phyloP scores from a whole-genome alignment of 92 coral and sea anemone genomes.

The Montipora capitata region DNA sequence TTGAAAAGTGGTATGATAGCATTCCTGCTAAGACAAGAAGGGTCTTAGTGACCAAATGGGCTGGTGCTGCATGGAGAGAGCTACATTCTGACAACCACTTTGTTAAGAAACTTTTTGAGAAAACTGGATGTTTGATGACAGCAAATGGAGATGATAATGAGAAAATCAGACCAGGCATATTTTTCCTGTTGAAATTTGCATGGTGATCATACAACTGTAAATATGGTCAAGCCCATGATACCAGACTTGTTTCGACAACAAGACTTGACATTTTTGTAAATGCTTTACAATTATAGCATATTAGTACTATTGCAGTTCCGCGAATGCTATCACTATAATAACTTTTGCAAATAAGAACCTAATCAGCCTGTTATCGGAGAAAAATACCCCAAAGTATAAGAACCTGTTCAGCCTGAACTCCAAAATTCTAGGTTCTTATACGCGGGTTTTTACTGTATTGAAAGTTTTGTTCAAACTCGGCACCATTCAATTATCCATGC shows the following conservation, averaged over 20 bases:
- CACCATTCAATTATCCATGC: too few species aligned
- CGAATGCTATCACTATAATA: slow-evolving; percentile 43
- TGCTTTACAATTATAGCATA: slow-evolving; percentile 46
- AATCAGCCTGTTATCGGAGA: not conserved
- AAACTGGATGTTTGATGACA: slow-evolving; percentile 15
- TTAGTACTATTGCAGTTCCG: slow-evolving; percentile 40
- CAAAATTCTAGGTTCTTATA: slow-evolving; percentile 11
- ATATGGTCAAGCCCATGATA: slow-evolving; percentile 53
- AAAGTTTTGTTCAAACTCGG: too few species aligned
- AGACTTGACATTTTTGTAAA: slow-evolving; percentile 60
- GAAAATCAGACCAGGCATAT: slow-evolving; percentile 24
- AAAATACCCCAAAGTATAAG: not conserved
- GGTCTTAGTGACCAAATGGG: slow-evolving; percentile 74
- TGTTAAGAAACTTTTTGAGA: slow-evolving; percentile 12
- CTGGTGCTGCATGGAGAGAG: slow-evolving; percentile 52
- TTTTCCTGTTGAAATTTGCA: slow-evolving; percentile 33
- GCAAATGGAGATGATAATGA: slow-evolving; percentile 14
- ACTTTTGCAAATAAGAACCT: slow-evolving; percentile 19
- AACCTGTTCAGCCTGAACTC: slow-evolving; percentile 57
- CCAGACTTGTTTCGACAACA: slow-evolving; percentile 47
- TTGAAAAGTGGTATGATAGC: slow-evolving; percentile 69
- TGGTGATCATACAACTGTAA: slow-evolving; percentile 59
- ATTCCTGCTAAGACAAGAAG: slow-evolving; percentile 61
- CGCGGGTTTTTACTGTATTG: slow-evolving; percentile 8
- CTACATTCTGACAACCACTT: slow-evolving; percentile 27